Percentiles rank a stretch among this genome's conserved stretches.
phyloP scores from a whole-genome alignment of 1,140 invertebrate species.

The Trichomalopsis sarcophagae region DNA sequence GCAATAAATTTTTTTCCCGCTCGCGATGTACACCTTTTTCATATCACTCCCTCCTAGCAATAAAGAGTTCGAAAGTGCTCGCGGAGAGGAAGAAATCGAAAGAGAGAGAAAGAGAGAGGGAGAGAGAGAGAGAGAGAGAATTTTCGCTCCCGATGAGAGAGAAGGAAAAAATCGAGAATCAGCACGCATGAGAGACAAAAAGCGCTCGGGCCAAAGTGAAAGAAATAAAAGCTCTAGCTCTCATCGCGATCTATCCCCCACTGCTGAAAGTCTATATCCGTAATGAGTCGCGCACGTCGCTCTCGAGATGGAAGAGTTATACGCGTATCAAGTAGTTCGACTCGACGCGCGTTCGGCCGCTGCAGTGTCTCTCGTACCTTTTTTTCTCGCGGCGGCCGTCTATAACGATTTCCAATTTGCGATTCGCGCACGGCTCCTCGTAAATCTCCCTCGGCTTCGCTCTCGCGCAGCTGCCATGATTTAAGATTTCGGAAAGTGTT shows the following conservation, averaged over 20 bases:
- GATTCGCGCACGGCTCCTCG: not conserved
- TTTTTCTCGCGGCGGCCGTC: not conserved
- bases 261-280: not conserved
- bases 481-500: constrained; percentile 8
- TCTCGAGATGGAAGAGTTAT: not conserved
- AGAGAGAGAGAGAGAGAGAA: not conserved
- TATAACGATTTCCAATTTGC: constrained; percentile 7
- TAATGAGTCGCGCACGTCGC: constrained; percentile 15
- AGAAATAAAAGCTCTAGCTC: constrained; percentile 16
- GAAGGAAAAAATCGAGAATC: not conserved
- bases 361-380: not conserved
- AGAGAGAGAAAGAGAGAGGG: not conserved
- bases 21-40: constrained; percentile 21
- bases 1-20: constrained; percentile 21
- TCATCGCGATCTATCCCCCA: not conserved
- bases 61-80: constrained; percentile 35
- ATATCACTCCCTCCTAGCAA: constrained; percentile 22
- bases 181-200: constrained; percentile 17
- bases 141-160: not conserved
- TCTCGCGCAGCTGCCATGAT: not conserved
- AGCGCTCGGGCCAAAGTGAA: not conserved
- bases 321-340: constrained; percentile 25
- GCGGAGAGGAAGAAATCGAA: constrained; percentile 22
- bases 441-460: not conserved
- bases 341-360: not conserved